phyloP scores from a whole-genome alignment of 30 jellyfish, hydroid and myxozoan species.

The Catostylus mosaicus region DNA sequence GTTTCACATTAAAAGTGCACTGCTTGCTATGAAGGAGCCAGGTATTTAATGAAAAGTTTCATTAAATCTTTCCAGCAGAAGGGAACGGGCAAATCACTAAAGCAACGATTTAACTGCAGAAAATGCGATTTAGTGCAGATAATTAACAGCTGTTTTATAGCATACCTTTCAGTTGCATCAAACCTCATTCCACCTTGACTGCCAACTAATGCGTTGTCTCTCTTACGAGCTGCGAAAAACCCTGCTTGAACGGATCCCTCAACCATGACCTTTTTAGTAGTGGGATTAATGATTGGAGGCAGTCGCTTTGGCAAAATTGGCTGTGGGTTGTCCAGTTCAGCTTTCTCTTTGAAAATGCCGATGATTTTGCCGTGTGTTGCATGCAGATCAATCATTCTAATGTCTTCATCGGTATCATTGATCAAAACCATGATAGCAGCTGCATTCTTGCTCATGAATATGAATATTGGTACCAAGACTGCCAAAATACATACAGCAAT shows the following conservation, averaged over 20 bases:
- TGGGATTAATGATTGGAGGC: conserved; percentile 44
- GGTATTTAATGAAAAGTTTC: no score
- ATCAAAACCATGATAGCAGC: conserved; percentile 44
- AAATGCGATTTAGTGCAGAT: no score
- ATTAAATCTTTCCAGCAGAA: no score
- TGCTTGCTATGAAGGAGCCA: no score
- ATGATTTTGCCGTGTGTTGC: conserved; percentile 51
- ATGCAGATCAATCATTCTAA: conserved; percentile 43
- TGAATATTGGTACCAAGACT: conserved; percentile 45
- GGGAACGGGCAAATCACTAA: no score
- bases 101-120: no score
- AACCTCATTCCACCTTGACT: conserved; percentile 53
- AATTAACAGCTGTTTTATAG: no score
- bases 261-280: conserved; percentile 24
- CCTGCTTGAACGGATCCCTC: conserved; percentile 55
- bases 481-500: conserved; percentile 53
- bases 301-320: conserved; percentile 40
- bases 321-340: conserved; percentile 50
- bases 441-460: conserved; percentile 54
- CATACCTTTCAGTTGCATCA: conserved; percentile 46
- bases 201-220: conserved; percentile 41
- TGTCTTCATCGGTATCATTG: conserved; percentile 48
- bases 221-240: conserved; percentile 42
- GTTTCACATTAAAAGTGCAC: no score
- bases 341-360: conserved; percentile 61